These are phyloP conservation scores for Desoria tigrina DNA, from an alignment of 2,888 invertebrate genomes.

Conservation along the genomic window DNA sequence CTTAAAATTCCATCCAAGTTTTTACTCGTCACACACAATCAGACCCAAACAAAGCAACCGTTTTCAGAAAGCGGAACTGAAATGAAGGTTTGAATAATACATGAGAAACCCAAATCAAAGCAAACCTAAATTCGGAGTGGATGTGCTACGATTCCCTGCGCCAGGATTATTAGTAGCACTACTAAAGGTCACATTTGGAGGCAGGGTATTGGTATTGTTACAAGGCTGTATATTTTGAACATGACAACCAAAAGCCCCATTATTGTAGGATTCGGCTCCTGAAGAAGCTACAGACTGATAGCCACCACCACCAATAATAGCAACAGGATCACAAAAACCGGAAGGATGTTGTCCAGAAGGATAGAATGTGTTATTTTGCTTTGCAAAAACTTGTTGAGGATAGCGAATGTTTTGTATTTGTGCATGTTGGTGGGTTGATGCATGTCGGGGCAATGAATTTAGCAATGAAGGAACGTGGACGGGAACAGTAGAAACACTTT, in stretches of 20 bases:
- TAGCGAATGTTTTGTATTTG: conserved; percentile 22
- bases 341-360: conserved; percentile 24
- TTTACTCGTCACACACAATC: neutral
- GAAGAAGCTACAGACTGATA: conserved; percentile 13
- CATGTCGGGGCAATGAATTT: neutral
- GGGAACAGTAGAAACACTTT: neutral
- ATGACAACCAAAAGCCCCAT: neutral
- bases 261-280: neutral
- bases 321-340: conserved; percentile 29
- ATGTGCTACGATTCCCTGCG: conserved; percentile 67
- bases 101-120: neutral
- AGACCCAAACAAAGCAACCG: neutral
- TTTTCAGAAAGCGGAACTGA: neutral
- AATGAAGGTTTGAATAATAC: neutral
- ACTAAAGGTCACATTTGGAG: neutral
- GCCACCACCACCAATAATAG: conserved; percentile 26
- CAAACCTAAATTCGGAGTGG: conserved; percentile 88
- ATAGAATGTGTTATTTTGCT: conserved; percentile 19
- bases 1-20: too few species aligned
- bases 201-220: neutral
- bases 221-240: neutral
- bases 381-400: conserved; percentile 32
- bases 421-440: conserved; percentile 68
- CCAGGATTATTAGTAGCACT: conserved; percentile 54
- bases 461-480: neutral